Base-by-base conservation (phyloP, 2,888 invertebrate genomes). In the Tigriopus californicus region DNA sequence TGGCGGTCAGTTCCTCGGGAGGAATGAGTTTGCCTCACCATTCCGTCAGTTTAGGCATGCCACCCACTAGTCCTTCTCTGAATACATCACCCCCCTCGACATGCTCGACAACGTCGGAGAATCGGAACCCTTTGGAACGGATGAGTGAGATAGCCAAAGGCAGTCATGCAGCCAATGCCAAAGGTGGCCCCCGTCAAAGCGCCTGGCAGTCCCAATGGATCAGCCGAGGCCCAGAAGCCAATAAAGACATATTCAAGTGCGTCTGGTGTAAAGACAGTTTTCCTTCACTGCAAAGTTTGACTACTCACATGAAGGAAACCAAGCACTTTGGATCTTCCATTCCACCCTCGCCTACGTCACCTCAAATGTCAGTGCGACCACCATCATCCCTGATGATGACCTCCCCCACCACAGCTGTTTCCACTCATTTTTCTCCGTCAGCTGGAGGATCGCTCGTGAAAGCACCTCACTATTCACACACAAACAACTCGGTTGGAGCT, bases 181-280 rank as follows among this genome's bases (percentile, higher is more conserved):
- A 1, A 4, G 25, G 24, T 11, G 61, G 65, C 62, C 61, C 65
- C 62, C 58, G 65, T 61, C 61, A 65, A 57, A 64, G 65, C 62
- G 90, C 91, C 15, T 91, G 95, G 85, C 95, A 95, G 68, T 92
- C 92, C 1, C 94, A 95, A 70, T 95, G 95, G 95, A 74, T 95
- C 60, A 94, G 87, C 74, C 94, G 89, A 69, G 91, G 90, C 8
- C 89, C 91, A 1, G 90, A 90, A 66, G 90, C 66, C 64, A 67
- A 41, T 88, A 67, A 91, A 72, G 91, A 94, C 69, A 95, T 95
- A 40, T 79, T 95, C 41, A 90, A 94, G 70, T 95, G 95, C 71
- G 95, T 95, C 46, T 94, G 94, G 87, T 95, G 95, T 72, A 92
- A 94, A 70, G 90, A 92, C 70, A 92, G 92, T 67, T 95, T 95